Conservation (phyloP, 1,140 invertebrate species). For the Drosophila lacertosa region DNA sequence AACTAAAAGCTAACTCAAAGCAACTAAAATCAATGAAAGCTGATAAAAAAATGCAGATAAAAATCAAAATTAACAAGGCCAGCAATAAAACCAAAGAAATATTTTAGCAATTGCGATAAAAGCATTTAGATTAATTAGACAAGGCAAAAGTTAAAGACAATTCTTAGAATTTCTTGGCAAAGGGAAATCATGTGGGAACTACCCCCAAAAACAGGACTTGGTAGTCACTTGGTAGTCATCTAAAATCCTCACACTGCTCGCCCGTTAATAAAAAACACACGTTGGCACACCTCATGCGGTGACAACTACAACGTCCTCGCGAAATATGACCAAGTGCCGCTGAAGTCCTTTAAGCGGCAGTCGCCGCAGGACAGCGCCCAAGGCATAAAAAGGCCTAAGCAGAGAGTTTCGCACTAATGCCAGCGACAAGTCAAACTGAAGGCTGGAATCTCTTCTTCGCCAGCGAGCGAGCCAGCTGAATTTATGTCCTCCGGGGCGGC, state of each 20-base stretch:
- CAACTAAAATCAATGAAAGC: too few relatives aligned
- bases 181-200: too few relatives aligned
- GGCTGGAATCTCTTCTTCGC: slow-evolving; percentile 63
- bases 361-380: slow-evolving; percentile 56
- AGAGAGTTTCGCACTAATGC: slow-evolving; percentile 67
- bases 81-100: too few relatives aligned
- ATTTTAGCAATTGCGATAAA: too few relatives aligned
- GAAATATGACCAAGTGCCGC: slow-evolving; percentile 69
- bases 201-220: too few relatives aligned
- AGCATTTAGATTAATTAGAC: too few relatives aligned
- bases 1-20: too few relatives aligned
- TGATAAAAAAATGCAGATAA: too few relatives aligned
- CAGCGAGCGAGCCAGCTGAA: slow-evolving; percentile 56
- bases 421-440: slow-evolving; percentile 59
- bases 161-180: too few relatives aligned
- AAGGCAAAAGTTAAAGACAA: too few relatives aligned
- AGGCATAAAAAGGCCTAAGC: slow-evolving; percentile 68
- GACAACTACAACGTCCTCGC: slow-evolving; percentile 65
- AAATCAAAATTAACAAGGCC: too few relatives aligned
- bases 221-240: slow-evolving; percentile 55
- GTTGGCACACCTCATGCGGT: slow-evolving; percentile 73
- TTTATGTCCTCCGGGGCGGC: slow-evolving; percentile 78
- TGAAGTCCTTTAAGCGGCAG: slow-evolving; percentile 80
- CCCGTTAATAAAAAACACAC: slow-evolving; percentile 58
- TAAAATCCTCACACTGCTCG: slow-evolving; percentile 55